Evolutionary conservation across 2,113 vertebrate species (phyloP), one percentile per base, ranked within the genome.

Genomic region (Brienomyrus brachyistius): DNA sequence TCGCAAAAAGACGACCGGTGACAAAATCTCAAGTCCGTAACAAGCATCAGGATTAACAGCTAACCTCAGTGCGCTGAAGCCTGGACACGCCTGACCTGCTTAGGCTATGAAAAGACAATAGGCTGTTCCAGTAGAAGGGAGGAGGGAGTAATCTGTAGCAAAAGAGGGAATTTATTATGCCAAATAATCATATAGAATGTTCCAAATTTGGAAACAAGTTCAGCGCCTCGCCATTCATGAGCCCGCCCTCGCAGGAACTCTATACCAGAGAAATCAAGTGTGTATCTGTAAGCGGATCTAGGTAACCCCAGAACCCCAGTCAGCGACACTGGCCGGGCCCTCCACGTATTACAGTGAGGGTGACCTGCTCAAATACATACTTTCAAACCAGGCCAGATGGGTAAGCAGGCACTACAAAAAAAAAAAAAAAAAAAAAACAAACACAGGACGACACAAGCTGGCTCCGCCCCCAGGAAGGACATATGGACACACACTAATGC

Each of bases 71-170:
- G 54, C 47, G 92, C 90, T 89, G 88, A 91, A 91, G 90, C 89
- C 90, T 91, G 89, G 90, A 89, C 93, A 93, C 94, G 91, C 92
- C 91, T 91, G 90, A 92, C 91, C 91, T 89, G 48, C 4, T 91
- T 21, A 88, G 56, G 82, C 70, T 11, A 62, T 77, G 19, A 56
- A 19, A 91, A 88, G 0, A 66, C 31, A 23, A 47, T 17, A 62
- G 47, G 86, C 70, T 2, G 66, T 7, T 62, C n/a, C 52, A 62
- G 40, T n/a, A 83, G 62, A 80, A 15, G 56, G 5, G 70, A 5
- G 43, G 19, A 66, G 11, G 45, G 27, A 66, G n/a, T 31, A 27
- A 43, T 45, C 2, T n/a, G 9, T 23, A 45, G 40, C 19, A 48
- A 84, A 40, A 48, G 5, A 84, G 45, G 45, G 17, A 5, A 48